Evolutionary conservation across 2,113 vertebrate species (phyloP).

Genomic region (Lates calcarifer): DNA sequence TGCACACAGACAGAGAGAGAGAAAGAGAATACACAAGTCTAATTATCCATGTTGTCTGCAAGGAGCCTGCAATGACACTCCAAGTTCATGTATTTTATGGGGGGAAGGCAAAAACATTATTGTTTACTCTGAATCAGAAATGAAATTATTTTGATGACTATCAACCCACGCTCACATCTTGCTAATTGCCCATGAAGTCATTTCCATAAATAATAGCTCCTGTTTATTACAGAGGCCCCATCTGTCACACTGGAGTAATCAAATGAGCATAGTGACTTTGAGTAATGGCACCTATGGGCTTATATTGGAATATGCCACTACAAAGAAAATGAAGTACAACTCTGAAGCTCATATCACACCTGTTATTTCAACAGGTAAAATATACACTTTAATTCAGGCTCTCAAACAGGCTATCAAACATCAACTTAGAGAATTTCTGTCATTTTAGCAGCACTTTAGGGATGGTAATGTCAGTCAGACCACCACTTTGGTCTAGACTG

Average conservation of each 20-base stretch:
- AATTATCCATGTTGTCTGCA: slow-evolving; percentile 35
- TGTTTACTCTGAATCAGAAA: slow-evolving; percentile 52
- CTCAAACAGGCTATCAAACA: slow-evolving; percentile 13
- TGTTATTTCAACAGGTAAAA: neutral
- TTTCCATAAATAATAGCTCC: slow-evolving; percentile 79
- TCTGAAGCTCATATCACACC: slow-evolving; percentile 21
- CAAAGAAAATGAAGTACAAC: slow-evolving; percentile 22
- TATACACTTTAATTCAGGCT: neutral
- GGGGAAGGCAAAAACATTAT: slow-evolving; percentile 20
- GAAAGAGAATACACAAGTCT: neutral
- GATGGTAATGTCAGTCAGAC: neutral
- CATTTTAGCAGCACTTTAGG: neutral
- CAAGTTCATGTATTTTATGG: slow-evolving; percentile 39
- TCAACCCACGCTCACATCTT: slow-evolving; percentile 53
- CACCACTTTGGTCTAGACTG: neutral
- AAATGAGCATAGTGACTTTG: slow-evolving; percentile 65
- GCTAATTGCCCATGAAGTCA: slow-evolving; percentile 75
- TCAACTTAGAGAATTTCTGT: neutral
- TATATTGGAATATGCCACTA: slow-evolving; percentile 14
- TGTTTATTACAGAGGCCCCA: slow-evolving; percentile 62
- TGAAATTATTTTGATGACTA: slow-evolving; percentile 58
- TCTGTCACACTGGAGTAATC: slow-evolving; percentile 72
- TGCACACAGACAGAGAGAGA: too few relatives aligned
- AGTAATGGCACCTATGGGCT: slow-evolving; percentile 50
- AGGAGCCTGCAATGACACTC: slow-evolving; percentile 47